A percentile compares a stretch with the other conserved stretches of the same genome.
Evolutionary conservation across 2,113 vertebrate genomes (phyloP).

Genomic region (Corythoichthys intestinalis): DNA sequence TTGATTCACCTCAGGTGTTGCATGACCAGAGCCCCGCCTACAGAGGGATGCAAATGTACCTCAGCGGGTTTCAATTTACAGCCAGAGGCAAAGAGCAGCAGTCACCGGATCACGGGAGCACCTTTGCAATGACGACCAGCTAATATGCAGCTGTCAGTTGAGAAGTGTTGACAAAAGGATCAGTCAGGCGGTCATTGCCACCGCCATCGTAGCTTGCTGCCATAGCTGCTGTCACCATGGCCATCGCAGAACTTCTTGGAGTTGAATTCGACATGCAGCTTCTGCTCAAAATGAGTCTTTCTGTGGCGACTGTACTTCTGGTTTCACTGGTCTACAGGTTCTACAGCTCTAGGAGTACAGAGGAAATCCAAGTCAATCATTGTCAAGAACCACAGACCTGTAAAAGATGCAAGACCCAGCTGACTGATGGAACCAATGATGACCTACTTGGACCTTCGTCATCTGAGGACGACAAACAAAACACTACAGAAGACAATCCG

Average conservation of each 20-base stretch:
- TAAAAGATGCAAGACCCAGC: slow-evolving; percentile 42
- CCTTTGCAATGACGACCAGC: slow-evolving; percentile 44
- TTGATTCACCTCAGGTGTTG: slow-evolving; percentile 50
- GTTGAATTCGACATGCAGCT: slow-evolving; percentile 84
- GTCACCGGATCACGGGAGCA: slow-evolving; percentile 57
- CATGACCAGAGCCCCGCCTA: slow-evolving; percentile 60
- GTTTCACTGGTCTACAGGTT: slow-evolving; percentile 78
- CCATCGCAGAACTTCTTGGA: slow-evolving; percentile 63
- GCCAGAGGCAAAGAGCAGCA: slow-evolving; percentile 56
- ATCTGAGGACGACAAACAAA: slow-evolving; percentile 20
- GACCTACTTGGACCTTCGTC: background rate
- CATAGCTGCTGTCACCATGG: slow-evolving; percentile 52
- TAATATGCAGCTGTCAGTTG: slow-evolving; percentile 41
- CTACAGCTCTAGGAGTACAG: slow-evolving; percentile 70
- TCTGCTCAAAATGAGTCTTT: slow-evolving; percentile 78
- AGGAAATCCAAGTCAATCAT: background rate
- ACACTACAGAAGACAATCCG: background rate
- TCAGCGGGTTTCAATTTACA: slow-evolving; percentile 64
- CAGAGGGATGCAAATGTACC: slow-evolving; percentile 69
- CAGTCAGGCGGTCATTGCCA: slow-evolving; percentile 28
- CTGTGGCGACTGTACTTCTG: slow-evolving; percentile 76
- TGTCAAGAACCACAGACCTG: slow-evolving; percentile 28
- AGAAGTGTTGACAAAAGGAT: slow-evolving; percentile 59
- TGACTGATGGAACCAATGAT: slow-evolving; percentile 6
- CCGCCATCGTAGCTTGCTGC: background rate